Conservation (phyloP, 1,140 invertebrate genomes). For the Drosophila nannoptera region DNA sequence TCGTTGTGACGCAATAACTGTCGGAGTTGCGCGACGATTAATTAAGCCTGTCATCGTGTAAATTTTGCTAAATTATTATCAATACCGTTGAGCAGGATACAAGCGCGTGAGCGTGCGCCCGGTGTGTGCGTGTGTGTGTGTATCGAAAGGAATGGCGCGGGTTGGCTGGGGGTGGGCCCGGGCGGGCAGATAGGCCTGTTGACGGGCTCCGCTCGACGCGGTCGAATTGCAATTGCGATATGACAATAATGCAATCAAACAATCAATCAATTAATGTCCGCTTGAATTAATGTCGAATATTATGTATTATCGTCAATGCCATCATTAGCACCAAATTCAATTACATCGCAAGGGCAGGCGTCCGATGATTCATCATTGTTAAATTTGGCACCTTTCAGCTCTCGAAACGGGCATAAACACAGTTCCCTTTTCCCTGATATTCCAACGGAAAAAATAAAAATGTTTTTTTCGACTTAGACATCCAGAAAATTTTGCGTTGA, state of each 20-base stretch:
- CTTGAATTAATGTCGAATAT: conserved; percentile 74
- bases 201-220: conserved; percentile 16
- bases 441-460: conserved; percentile 6
- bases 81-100: conserved; percentile 37
- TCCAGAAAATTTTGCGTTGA: conserved; percentile 1
- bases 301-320: conserved; percentile 70
- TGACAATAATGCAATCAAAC: conserved; percentile 78
- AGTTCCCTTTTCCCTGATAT: conserved; percentile 5
- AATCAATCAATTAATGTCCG: conserved; percentile 76
- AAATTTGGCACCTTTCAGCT: conserved; percentile 11
- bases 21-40: conserved; percentile 48
- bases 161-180: conserved; percentile 1
- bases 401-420: neutral
- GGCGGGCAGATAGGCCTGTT: neutral
- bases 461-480: neutral
- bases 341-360: conserved; percentile 46
- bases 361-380: conserved; percentile 69
- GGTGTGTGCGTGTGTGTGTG: conserved; percentile 34
- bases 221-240: conserved; percentile 66
- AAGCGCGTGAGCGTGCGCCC: conserved; percentile 24
- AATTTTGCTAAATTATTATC: conserved; percentile 73
- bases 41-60: conserved; percentile 70
- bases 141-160: conserved; percentile 28
- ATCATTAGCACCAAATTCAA: conserved; percentile 77
- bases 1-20: neutral